Base-by-base conservation (phyloP, 2,113 vertebrate species). In the Lasiurus borealis region DNA sequence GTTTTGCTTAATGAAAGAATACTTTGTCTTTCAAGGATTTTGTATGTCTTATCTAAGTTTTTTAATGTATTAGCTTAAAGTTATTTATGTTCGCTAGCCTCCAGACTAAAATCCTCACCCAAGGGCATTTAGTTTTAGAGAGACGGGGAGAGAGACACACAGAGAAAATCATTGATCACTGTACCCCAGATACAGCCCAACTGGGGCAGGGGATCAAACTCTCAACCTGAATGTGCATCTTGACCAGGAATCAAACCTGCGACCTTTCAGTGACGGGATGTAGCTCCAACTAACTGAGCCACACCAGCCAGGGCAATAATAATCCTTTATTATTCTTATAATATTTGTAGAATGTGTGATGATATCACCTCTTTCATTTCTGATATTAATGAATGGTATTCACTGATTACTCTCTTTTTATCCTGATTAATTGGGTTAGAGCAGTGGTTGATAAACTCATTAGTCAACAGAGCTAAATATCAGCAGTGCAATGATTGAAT, bases 391-490 rank as follows among this genome's bases (percentile, higher is more conserved):
- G 52, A 13, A 21, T 91, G 29, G 25, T 64, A 36, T 29, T 90
- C 72, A 64, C 23, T 78, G 52, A 62, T 82, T 87, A 76, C 14
- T 90, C n/a, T 82, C 72, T 78, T 88, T 88, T 96, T 40, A 88
- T 59, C 31, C 19, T 80, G 21, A 68, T 77, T 75, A 75, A n/a
- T 85, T 50, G 62, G 29, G 5, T 78, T 94, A 95, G 48, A 92
- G 8, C 40, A 40, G 40, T 40, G 40, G 40, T 40, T 40, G 40
- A 40, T 40, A 40, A 40, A 40, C 40, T 40, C 40, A 40, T 40
- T 40, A 40, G 40, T 40, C 40, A 40, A 40, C 40, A 40, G 40
- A 40, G 40, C 40, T 40, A 40, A 40, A 40, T 40, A 40, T 40
- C 40, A 40, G 5, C 40, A 40, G 40, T 40, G 40, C 40, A 40